phyloP scores from a whole-genome alignment of 2,888 invertebrate genomes.

The Heteromurus nitidus region DNA sequence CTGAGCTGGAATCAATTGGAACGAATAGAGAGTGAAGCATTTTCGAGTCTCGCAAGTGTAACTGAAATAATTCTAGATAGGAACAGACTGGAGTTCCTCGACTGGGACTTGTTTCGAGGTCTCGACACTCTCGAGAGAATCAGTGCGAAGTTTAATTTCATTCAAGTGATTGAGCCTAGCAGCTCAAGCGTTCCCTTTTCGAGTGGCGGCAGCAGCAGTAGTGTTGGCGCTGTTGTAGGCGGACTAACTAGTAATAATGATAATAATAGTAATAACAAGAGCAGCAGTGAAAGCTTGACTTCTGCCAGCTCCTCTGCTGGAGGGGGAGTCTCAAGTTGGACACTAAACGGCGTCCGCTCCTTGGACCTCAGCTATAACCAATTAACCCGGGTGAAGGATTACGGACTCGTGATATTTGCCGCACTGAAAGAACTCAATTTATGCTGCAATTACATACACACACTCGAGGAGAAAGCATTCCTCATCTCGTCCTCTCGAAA shows the following conservation, averaged over 20 bases:
- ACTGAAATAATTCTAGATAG: slow-evolving; percentile 70
- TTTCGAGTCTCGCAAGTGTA: slow-evolving; percentile 61
- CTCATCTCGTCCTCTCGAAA: slow-evolving; percentile 24
- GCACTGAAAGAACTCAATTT: slow-evolving; percentile 69
- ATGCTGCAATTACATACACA: slow-evolving; percentile 72
- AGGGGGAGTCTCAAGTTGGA: slow-evolving; percentile 54
- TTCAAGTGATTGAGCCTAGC: slow-evolving; percentile 69
- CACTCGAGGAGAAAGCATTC: slow-evolving; percentile 69
- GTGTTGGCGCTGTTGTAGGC: slow-evolving; percentile 26
- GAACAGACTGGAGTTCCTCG: slow-evolving; percentile 68
- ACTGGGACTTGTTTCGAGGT: slow-evolving; percentile 69
- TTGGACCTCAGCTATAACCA: slow-evolving; percentile 70
- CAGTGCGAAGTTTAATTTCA: slow-evolving; percentile 69
- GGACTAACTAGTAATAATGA: slow-evolving; percentile 20
- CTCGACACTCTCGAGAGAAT: slow-evolving; percentile 65
- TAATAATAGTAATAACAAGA: slow-evolving; percentile 14
- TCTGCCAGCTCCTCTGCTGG: slow-evolving; percentile 10
- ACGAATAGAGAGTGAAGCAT: slow-evolving; percentile 61
- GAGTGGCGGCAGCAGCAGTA: slow-evolving; percentile 22
- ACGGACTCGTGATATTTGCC: slow-evolving; percentile 63
- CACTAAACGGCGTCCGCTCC: slow-evolving; percentile 59
- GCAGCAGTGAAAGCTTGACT: neutral
- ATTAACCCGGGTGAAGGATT: slow-evolving; percentile 69
- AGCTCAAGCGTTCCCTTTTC: slow-evolving; percentile 36
- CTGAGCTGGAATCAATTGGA: slow-evolving; percentile 70